A percentile compares a stretch with the other conserved stretches of the same genome.
Conservation (phyloP, 1,140 invertebrate genomes). For the Maniola jurtina region DNA sequence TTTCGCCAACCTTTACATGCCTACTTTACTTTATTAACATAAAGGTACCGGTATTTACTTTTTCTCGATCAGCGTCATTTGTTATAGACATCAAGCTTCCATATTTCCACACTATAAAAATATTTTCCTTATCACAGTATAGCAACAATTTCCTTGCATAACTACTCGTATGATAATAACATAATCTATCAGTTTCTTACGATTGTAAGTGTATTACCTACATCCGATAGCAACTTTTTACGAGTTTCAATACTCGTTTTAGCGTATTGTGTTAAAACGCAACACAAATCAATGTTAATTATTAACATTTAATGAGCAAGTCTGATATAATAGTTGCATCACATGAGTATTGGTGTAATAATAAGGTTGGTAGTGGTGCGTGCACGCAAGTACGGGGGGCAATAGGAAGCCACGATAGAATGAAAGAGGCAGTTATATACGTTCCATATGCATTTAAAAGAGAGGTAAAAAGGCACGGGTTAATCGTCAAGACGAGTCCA, state of each 20-base stretch:
- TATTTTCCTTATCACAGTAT: no score
- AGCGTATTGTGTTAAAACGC: background rate
- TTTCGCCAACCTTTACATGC: no score
- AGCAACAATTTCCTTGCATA: no score
- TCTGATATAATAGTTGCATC: conserved; percentile 56
- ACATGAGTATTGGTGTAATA: conserved; percentile 45
- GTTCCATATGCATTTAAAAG: conserved; percentile 22
- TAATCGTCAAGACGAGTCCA: conserved; percentile 42
- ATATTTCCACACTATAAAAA: no score
- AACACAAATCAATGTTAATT: conserved; percentile 28
- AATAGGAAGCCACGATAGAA: conserved; percentile 39
- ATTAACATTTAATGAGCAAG: conserved; percentile 34
- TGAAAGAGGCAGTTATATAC: conserved; percentile 30
- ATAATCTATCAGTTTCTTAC: background rate
- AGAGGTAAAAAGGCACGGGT: conserved; percentile 32
- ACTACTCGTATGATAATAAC: background rate
- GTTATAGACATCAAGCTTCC: no score
- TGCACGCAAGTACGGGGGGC: conserved; percentile 36
- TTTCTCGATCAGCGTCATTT: no score
- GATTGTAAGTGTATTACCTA: background rate
- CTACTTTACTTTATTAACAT: no score
- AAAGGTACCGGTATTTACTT: no score
- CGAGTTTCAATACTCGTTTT: background rate
- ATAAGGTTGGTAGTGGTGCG: conserved; percentile 43
- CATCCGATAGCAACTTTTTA: background rate